phyloP scores from a whole-genome alignment of 1,140 invertebrate genomes.

The Solen grandis region DNA sequence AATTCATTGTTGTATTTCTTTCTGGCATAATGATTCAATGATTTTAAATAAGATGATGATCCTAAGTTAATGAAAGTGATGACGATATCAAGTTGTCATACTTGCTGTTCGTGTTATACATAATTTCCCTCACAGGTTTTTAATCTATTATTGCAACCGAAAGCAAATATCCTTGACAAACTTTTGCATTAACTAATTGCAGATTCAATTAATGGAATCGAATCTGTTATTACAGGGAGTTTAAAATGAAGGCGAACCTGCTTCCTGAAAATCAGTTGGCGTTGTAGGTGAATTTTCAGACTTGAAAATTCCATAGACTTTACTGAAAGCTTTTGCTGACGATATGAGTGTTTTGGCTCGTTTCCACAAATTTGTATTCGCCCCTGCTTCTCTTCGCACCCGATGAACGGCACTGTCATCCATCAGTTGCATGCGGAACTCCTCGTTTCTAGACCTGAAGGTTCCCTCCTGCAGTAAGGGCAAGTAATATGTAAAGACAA shows the following conservation, averaged over 20 bases:
- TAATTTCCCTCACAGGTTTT: no score
- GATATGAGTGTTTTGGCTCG: conserved; percentile 12
- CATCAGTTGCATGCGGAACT: conserved; percentile 29
- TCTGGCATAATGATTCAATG: no score
- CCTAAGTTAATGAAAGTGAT: no score
- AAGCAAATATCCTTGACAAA: no score
- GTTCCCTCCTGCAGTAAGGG: conserved; percentile 41
- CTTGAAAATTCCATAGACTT: conserved; percentile 45
- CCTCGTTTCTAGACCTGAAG: conserved; percentile 17
- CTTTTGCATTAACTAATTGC: no score
- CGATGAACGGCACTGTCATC: conserved; percentile 3
- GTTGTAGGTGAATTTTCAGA: conserved; percentile 3
- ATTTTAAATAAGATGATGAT: no score
- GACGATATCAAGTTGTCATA: no score
- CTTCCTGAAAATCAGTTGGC: conserved; percentile 32
- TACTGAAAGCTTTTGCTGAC: background rate
- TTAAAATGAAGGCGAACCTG: conserved; percentile 15
- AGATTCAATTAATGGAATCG: no score
- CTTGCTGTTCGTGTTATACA: no score
- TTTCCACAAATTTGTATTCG: background rate
- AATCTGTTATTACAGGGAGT: no score
- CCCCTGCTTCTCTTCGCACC: background rate
- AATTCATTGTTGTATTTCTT: no score
- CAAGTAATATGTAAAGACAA: background rate
- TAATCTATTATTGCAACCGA: no score